A percentile compares a stretch with the other conserved stretches of the same genome.
phyloP scores from a whole-genome alignment of 2,113 vertebrate genomes.

The Fukomys damarensis region DNA sequence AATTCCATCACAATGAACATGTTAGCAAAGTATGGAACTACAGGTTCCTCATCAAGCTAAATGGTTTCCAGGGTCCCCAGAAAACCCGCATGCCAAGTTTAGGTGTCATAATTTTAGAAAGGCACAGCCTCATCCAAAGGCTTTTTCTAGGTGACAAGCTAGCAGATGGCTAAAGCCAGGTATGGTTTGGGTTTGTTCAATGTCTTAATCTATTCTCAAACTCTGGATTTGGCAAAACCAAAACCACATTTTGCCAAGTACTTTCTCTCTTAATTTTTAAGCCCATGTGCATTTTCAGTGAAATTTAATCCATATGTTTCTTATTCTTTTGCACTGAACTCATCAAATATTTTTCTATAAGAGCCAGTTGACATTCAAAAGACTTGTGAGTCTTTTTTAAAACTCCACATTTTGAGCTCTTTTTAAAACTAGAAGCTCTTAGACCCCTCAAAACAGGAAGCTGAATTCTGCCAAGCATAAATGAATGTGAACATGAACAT shows the following conservation, averaged over 20 bases:
- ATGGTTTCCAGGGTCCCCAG: not conserved
- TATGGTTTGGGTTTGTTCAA: conserved; percentile 73
- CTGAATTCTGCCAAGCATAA: conserved; percentile 44
- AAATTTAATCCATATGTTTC: conserved; percentile 81
- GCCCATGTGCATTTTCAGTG: conserved; percentile 72
- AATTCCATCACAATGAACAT: not conserved
- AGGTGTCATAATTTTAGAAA: not conserved
- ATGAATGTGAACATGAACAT: conserved; percentile 34
- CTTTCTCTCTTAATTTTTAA: conserved; percentile 75
- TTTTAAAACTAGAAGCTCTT: conserved; percentile 11
- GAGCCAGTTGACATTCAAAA: conserved; percentile 76
- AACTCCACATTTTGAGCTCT: conserved; percentile 4
- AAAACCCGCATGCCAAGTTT: not conserved
- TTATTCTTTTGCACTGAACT: conserved; percentile 80
- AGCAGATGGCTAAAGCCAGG: conserved; percentile 41
- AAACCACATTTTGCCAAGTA: conserved; percentile 76
- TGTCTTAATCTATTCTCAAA: conserved; percentile 72
- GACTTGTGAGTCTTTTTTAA: conserved; percentile 58
- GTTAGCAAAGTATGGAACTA: not conserved
- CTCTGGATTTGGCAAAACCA: conserved; percentile 74
- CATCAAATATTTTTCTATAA: conserved; percentile 76
- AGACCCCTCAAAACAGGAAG: conserved; percentile 62
- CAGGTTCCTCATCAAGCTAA: not conserved
- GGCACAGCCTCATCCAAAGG: not conserved
- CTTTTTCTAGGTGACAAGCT: not conserved